phyloP scores from a whole-genome alignment of 2,888 invertebrate genomes.

The Cryptocephalus primarius region DNA sequence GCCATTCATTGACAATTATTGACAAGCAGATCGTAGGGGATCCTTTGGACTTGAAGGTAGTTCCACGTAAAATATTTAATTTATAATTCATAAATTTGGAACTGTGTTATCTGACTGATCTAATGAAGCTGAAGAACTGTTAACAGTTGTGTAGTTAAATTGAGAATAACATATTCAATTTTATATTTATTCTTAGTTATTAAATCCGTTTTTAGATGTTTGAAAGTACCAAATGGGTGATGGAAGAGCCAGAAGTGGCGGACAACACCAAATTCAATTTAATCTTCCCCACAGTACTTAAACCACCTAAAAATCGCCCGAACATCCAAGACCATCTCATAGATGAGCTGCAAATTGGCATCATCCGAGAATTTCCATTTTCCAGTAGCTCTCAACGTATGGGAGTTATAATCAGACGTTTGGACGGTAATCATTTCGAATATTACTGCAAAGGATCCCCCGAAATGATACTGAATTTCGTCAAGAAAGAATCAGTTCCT shows the following conservation, averaged over 20 bases:
- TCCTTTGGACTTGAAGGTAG: conserved; percentile 82
- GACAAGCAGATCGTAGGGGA: conserved; percentile 83
- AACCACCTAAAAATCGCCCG: conserved; percentile 41
- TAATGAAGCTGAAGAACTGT: too few relatives aligned
- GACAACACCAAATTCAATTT: conserved; percentile 79
- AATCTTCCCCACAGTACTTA: conserved; percentile 77
- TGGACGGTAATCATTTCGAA: conserved; percentile 41
- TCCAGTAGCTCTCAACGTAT: conserved; percentile 80
- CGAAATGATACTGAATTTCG: conserved; percentile 77
- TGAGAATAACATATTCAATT: too few relatives aligned
- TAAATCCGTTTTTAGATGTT: conserved; percentile 59
- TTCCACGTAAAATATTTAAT: conserved; percentile 2
- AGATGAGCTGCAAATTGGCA: conserved; percentile 58
- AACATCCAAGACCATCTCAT: conserved; percentile 10
- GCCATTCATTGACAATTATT: conserved; percentile 87
- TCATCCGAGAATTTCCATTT: conserved; percentile 64
- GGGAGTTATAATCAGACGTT: conserved; percentile 72
- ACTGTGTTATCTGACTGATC: too few relatives aligned
- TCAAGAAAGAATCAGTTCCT: conserved; percentile 67
- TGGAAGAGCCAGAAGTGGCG: conserved; percentile 79
- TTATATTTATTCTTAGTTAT: too few relatives aligned
- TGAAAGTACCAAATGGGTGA: conserved; percentile 81
- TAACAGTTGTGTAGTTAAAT: too few relatives aligned
- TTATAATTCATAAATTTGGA: not conserved
- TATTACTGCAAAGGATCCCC: conserved; percentile 53